These are phyloP conservation scores for Pteria penguin DNA, from an alignment of 2,888 invertebrate genomes.

Conservation along the genomic window DNA sequence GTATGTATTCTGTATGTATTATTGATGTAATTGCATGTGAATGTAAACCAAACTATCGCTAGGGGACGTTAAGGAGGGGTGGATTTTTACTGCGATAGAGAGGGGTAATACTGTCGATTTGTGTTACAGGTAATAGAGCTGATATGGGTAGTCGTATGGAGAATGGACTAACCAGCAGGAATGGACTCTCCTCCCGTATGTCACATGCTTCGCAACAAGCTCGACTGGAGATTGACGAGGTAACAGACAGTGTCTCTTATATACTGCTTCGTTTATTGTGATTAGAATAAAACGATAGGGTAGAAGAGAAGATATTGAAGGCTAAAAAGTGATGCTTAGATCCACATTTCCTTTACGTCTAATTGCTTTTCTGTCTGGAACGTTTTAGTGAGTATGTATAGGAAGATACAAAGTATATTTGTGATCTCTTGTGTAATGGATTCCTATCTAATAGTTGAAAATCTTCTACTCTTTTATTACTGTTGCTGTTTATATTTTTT, in stretches of 20 bases:
- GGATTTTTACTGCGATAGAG: neutral
- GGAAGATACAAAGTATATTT: too few species aligned
- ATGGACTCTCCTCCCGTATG: slow-evolving; percentile 57
- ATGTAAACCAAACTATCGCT: too few species aligned
- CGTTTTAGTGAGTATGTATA: too few species aligned
- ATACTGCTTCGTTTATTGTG: neutral
- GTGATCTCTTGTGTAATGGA: too few species aligned
- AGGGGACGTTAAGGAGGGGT: too few species aligned
- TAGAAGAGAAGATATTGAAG: neutral
- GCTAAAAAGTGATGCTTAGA: neutral
- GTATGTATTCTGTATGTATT: too few species aligned
- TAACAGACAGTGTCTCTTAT: too few species aligned
- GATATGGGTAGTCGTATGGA: slow-evolving; percentile 64
- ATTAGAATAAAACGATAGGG: neutral
- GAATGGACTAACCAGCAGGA: slow-evolving; percentile 56
- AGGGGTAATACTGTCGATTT: neutral
- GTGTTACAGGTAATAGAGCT: slow-evolving; percentile 69
- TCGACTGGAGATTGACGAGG: slow-evolving; percentile 77
- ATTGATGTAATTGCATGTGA: too few species aligned
- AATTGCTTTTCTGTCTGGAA: neutral
- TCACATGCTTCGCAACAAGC: slow-evolving; percentile 74
- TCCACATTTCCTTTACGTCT: neutral
- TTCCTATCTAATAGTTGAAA: too few species aligned
- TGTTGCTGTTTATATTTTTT: too few species aligned
- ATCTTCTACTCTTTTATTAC: too few species aligned